Evolutionary conservation across 2,797 vertebrate species (phyloP).

Genomic region (Vipera latastei): DNA sequence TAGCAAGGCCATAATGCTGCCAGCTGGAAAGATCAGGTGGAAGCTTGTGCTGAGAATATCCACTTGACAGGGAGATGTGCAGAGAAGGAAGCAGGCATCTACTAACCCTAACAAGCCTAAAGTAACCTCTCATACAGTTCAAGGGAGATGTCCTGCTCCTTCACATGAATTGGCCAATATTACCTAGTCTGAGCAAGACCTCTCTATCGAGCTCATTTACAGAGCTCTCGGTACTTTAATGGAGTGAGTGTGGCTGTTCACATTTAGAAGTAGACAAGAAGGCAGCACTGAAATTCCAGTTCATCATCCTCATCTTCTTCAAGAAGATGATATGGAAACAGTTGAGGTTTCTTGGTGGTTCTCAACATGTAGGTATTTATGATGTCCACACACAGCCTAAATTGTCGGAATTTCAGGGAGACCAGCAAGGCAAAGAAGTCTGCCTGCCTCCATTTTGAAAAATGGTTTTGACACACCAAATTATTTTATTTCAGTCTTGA

Average conservation of each 20-base stretch:
- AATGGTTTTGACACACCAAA: constrained; percentile 29
- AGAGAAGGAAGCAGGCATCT: background rate
- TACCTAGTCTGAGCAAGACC: background rate
- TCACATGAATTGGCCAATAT: background rate
- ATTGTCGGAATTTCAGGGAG: background rate
- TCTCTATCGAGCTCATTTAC: too few species aligned
- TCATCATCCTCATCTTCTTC: background rate
- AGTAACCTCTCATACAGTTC: too few species aligned
- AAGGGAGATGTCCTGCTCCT: background rate
- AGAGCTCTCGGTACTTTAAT: background rate
- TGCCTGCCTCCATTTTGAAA: background rate
- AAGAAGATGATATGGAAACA: background rate
- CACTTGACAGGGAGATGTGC: background rate
- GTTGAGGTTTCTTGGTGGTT: background rate
- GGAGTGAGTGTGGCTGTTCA: background rate
- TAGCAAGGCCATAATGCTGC: background rate
- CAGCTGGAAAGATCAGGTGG: too few species aligned
- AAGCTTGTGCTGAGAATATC: background rate
- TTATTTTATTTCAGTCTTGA: constrained; percentile 22
- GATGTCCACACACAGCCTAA: background rate
- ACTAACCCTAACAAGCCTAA: background rate
- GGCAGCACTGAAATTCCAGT: background rate
- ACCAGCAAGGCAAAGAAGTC: background rate
- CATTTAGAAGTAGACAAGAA: background rate
- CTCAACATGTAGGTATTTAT: background rate